Evolutionary conservation across 2,888 invertebrate genomes (phyloP).

Genomic region (Drosophila pullipes): DNA sequence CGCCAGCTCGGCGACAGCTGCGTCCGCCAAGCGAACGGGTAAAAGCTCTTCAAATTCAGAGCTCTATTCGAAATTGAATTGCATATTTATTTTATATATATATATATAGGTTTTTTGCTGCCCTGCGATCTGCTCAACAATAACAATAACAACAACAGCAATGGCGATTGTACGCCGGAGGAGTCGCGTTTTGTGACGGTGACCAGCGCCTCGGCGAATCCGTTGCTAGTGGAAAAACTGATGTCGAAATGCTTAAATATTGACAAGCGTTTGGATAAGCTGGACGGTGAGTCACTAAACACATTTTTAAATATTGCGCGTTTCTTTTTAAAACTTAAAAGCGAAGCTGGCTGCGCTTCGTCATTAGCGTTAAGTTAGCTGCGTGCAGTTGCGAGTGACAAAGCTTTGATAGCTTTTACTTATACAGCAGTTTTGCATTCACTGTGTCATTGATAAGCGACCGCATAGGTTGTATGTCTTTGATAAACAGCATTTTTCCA

Average conservation of each 20-base stretch:
- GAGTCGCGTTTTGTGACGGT: conserved; percentile 71
- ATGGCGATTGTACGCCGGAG: conserved; percentile 57
- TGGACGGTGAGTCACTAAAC: conserved; percentile 57
- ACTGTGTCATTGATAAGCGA: background rate
- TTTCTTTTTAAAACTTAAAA: background rate
- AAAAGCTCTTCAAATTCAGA: background rate
- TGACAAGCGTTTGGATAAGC: conserved; percentile 81
- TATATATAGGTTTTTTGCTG: conserved; percentile 45
- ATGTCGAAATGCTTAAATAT: conserved; percentile 87
- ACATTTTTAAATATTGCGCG: conserved; percentile 20
- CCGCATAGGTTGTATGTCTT: conserved; percentile 11
- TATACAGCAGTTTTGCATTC: conserved; percentile 7
- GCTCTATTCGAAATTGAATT: background rate
- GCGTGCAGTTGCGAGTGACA: background rate
- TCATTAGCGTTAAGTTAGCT: conserved; percentile 24
- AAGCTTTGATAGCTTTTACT: conserved; percentile 2
- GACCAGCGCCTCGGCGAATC: conserved; percentile 90
- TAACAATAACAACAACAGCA: conserved; percentile 55
- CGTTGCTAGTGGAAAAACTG: conserved; percentile 92
- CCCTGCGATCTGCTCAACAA: conserved; percentile 66
- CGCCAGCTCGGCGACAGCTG: conserved; percentile 53
- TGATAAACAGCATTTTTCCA: conserved; percentile 6
- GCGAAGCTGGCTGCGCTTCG: conserved; percentile 22
- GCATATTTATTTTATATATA: background rate
- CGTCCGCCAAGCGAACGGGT: conserved; percentile 47